Evolutionary conservation across 2,113 vertebrate genomes (phyloP).

Genomic region (Gnathonemus longibarbis): DNA sequence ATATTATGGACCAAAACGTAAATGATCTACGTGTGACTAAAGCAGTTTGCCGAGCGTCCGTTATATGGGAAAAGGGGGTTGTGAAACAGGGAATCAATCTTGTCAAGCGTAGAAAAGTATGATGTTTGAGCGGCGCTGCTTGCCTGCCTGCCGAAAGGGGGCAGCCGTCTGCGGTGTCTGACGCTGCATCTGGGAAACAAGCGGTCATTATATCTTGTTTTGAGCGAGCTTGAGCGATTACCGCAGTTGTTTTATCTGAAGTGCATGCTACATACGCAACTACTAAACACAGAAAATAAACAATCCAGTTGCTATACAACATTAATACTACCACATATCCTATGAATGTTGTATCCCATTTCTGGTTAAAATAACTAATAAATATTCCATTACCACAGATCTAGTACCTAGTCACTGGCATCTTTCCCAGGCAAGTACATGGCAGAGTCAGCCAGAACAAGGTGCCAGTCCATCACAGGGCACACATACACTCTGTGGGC

Average conservation of each 20-base stretch:
- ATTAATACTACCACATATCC: not conserved
- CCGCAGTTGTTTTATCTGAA: not conserved
- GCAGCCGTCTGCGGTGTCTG: not conserved
- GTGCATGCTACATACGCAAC: not conserved
- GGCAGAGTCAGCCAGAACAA: not conserved
- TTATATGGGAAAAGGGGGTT: not conserved
- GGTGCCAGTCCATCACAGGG: not conserved
- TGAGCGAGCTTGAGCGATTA: not conserved
- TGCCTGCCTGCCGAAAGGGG: not conserved
- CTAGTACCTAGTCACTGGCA: not conserved
- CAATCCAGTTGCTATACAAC: not conserved
- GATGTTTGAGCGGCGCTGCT: not conserved
- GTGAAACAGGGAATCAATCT: conserved; percentile 22
- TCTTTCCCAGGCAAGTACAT: not conserved
- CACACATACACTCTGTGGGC: not conserved
- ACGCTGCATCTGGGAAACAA: not conserved
- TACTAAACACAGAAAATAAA: not conserved
- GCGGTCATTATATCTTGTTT: not conserved
- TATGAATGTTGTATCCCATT: not conserved
- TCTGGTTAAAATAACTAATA: not conserved
- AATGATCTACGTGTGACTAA: not conserved
- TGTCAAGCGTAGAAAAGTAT: not conserved
- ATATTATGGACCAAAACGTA: not conserved
- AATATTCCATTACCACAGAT: not conserved
- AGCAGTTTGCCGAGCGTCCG: not conserved